These are phyloP conservation scores for Drosophila cardini DNA, from an alignment of 1,140 invertebrate genomes.

Conservation along the genomic window DNA sequence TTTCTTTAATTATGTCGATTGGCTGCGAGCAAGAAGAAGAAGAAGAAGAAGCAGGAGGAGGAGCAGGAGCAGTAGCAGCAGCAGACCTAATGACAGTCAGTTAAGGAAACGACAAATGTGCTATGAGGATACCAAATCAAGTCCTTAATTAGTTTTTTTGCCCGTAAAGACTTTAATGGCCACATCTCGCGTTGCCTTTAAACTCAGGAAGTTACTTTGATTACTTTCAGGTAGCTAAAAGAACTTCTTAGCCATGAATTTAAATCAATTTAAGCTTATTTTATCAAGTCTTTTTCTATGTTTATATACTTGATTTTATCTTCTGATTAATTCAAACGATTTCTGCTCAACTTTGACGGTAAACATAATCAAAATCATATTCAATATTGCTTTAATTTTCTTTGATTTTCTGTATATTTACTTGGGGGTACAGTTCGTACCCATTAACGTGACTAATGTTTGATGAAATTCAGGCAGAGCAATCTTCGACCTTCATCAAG, in stretches of 20 bases:
- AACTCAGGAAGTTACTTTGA: not conserved
- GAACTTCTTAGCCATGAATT: not conserved
- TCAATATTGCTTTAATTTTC: conserved; percentile 1
- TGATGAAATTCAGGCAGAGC: not conserved
- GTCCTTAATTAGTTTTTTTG: conserved; percentile 24
- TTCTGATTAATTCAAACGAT: not conserved
- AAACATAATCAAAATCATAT: conserved; percentile 11
- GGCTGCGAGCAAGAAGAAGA: not conserved
- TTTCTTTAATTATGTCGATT: conserved; percentile 38
- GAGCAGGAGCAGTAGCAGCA: too few species aligned
- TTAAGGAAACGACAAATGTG: conserved; percentile 14
- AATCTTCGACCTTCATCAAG: not conserved
- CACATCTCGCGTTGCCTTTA: not conserved
- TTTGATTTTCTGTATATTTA: not conserved
- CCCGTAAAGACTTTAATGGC: not conserved
- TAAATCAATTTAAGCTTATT: not conserved
- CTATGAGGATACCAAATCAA: conserved; percentile 8
- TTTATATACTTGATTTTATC: not conserved
- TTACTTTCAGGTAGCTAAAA: not conserved
- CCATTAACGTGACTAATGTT: not conserved
- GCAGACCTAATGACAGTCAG: conserved; percentile 3
- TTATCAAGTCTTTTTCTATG: not conserved
- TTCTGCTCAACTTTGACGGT: not conserved
- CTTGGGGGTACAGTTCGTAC: not conserved
- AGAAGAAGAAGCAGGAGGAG: not conserved